Conservation (phyloP, 2,797 vertebrate genomes). For the Pachyuromys duprasi region DNA sequence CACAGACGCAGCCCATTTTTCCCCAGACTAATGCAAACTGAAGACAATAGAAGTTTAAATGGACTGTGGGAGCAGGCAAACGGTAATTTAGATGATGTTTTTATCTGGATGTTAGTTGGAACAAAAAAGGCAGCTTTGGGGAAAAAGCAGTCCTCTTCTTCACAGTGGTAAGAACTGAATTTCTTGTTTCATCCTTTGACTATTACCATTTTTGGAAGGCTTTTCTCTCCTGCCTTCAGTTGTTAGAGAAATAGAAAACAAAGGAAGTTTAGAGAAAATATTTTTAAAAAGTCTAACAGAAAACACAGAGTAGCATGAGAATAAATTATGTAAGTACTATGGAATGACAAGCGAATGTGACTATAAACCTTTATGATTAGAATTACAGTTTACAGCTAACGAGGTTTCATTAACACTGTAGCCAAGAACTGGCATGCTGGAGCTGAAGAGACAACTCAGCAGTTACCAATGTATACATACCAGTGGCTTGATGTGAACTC, state of each 20-base stretch:
- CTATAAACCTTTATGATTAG: background rate
- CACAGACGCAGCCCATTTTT: background rate
- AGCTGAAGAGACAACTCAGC: background rate
- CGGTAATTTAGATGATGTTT: conserved; percentile 18
- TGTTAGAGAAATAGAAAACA: background rate
- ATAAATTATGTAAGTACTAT: background rate
- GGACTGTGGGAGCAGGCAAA: background rate
- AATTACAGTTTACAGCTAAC: conserved; percentile 6
- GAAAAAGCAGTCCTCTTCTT: background rate
- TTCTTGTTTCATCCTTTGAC: background rate
- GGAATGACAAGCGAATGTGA: background rate
- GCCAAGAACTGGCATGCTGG: background rate
- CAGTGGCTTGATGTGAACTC: background rate
- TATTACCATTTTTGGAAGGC: background rate
- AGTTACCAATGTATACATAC: background rate
- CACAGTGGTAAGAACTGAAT: conserved; percentile 1
- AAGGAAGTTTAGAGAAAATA: conserved; percentile 8
- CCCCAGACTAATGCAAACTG: background rate
- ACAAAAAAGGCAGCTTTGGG: background rate
- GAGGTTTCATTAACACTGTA: background rate
- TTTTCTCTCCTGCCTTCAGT: background rate
- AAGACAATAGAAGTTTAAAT: conserved; percentile 32
- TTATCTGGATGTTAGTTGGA: background rate
- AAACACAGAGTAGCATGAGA: background rate
- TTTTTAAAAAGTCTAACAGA: background rate